Evolutionary conservation across 2,888 invertebrate species (phyloP).

Genomic region (Unio delphinus): DNA sequence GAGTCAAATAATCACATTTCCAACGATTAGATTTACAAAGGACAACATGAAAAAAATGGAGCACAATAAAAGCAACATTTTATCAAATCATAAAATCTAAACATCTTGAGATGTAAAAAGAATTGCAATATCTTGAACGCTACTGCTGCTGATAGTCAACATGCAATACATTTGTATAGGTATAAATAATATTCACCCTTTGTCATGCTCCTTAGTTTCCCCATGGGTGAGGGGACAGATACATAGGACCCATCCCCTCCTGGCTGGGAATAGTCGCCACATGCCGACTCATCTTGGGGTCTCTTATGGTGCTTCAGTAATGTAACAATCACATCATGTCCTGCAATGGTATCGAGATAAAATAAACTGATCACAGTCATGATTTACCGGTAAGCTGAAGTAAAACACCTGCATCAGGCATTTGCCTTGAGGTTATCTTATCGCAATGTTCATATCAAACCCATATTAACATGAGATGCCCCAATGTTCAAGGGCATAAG

Average conservation of each 20-base stretch:
- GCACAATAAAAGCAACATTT: too few relatives aligned
- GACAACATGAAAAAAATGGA: too few relatives aligned
- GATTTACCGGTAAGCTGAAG: too few relatives aligned
- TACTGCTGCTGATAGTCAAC: not conserved
- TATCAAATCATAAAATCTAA: not conserved
- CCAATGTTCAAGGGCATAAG: too few relatives aligned
- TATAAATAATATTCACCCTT: constrained; percentile 54
- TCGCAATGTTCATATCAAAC: too few relatives aligned
- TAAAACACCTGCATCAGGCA: too few relatives aligned
- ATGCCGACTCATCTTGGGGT: constrained; percentile 71
- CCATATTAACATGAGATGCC: too few relatives aligned
- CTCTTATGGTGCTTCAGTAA: constrained; percentile 72
- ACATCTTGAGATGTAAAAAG: not conserved
- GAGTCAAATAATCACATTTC: too few relatives aligned
- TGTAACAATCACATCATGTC: constrained; percentile 73
- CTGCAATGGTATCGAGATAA: constrained; percentile 30
- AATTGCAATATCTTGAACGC: not conserved
- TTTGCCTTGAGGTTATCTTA: too few relatives aligned
- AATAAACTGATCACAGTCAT: too few relatives aligned
- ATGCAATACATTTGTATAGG: not conserved
- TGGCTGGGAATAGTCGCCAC: constrained; percentile 72
- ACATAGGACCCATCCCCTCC: constrained; percentile 71
- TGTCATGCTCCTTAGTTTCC: constrained; percentile 72
- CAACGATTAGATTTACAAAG: too few relatives aligned
- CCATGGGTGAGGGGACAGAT: constrained; percentile 73